Percentiles rank a stretch among this genome's conserved stretches.
Conservation (phyloP, 2,888 invertebrate genomes). For the Oscheius sp. region DNA sequence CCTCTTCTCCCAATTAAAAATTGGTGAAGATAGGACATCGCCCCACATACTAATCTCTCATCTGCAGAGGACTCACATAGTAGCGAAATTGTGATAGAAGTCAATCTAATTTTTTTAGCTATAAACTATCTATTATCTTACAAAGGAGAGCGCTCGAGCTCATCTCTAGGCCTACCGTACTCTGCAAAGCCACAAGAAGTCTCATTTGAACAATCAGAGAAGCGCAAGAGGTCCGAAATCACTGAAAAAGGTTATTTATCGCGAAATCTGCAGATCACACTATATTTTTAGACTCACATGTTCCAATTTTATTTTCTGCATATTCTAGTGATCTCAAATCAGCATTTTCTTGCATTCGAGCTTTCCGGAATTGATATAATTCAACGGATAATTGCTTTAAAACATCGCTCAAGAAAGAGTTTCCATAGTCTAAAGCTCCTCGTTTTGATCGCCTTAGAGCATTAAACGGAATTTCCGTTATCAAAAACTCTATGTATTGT, state of each 20-base stretch:
- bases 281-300: constrained; percentile 20
- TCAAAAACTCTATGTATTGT: constrained; percentile 46
- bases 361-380: constrained; percentile 43
- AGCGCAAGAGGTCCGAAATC: constrained; percentile 51
- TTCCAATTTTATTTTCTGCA: constrained; percentile 38
- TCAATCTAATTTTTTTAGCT: constrained; percentile 40
- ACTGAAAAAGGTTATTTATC: constrained; percentile 34
- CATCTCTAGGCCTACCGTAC: constrained; percentile 48
- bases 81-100: constrained; percentile 58
- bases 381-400: constrained; percentile 47
- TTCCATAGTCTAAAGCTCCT: constrained; percentile 14
- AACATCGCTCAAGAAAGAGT: constrained; percentile 44
- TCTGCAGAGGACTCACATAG: constrained; percentile 63
- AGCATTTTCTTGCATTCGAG: not conserved
- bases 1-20: constrained; percentile 33
- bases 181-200: constrained; percentile 59
- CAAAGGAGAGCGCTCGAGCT: constrained; percentile 46
- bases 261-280: no score
- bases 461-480: constrained; percentile 31
- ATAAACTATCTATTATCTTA: constrained; percentile 30
- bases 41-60: constrained; percentile 55
- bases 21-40: constrained; percentile 41
- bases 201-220: constrained; percentile 57
- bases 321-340: constrained; percentile 25
- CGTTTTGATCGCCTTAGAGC: constrained; percentile 21